Evolutionary conservation across 2,888 invertebrate species (phyloP), one percentile per base, ranked within the genome.

Genomic region (Galerucella pusilla): DNA sequence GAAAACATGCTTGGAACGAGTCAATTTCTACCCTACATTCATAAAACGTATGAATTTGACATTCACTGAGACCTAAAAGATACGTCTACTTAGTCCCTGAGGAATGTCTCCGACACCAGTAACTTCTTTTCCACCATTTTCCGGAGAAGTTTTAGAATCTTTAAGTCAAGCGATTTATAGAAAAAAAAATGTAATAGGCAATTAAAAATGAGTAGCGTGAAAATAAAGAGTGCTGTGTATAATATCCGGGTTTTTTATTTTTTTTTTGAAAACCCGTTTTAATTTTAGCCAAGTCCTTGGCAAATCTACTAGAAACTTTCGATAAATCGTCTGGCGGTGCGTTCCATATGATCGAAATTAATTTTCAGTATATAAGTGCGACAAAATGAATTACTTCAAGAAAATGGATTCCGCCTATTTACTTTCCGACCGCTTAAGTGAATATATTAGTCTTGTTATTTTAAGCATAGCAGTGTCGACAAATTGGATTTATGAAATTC

Each of bases 201-300:
- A 28, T 9, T 20, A 11, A 2, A 10, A 14, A 4, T 54, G n/a
- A 16, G 3, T 16, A 16, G 54, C 16, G 16, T 16, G n/a, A n/a
- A 54, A 54, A 54, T 16, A n/a, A 7, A 20, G n/a, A 14, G 12
- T 14, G 52, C 12, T 52, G n/a, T 14, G 14, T 6, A 12, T 6
- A 52, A 52, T 52, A 52, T 42, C 14, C 16, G 57, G 20, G 20
- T 20, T 20, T 20, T 20, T 20, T 57, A 6, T 20, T 57, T 57
- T 16, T 10, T 16, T 16, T 10, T 20, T 0, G 16, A 20, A 57
- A 57, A 57, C 20, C 57, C 11, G 28, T 35, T 35, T 61, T 61
- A 61, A 61, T 61, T 61, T 35, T 61, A 61, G 61, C 61, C 35
- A 6, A n/a, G 61, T 61, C 61, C 35, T 61, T 61, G 61, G 61